Evolutionary conservation across 2,797 vertebrate genomes (phyloP), one percentile per base, ranked within the genome.

Genomic region (Triplophysa yarkandensis): DNA sequence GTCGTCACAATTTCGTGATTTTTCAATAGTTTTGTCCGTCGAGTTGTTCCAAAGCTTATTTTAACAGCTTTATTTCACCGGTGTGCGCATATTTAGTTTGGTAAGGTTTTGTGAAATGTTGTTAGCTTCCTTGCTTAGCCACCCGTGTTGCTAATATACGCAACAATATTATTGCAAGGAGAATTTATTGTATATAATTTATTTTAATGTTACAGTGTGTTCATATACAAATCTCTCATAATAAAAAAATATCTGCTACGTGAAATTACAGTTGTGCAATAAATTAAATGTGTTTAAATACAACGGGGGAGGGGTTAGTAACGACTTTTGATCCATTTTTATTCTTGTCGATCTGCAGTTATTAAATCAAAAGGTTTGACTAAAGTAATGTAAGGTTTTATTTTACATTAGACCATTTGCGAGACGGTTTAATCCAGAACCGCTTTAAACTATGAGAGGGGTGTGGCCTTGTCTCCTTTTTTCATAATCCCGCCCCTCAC

Each of bases 121-220:
- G 57, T 71, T 62, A 71, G 69, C 69, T 36, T 39, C 4, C 2
- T 50, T 43, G 30, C 3, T 27, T 71, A 71, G 57, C 69, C 57
- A 27, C 69, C 23, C 43, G 0, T 27, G 10, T n/a, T 6, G 69
- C 69, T 50, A 62, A 71, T 50, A 16, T 16, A 57, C 2, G 7
- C 11, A 19, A 39, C 6, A 44, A 43, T 7, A 23, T 58, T 32
- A 43, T 16, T 43, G 41, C 41, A 43, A 43, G 5, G 2, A 43
- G 1, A 14, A 14, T 17, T 43, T 17, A 17, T 43, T 43, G 2
- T 39, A 11, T 39, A 0, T 2, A 9, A 0, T 52, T 10, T 5
- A 25, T 23, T 11, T 11, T 25, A 5, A 4, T 43, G 28, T n/a
- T 1, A 4, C 13, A 2, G 17, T 16, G 3, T 6, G 13, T 34